Conservation (phyloP, 2,113 vertebrate genomes). For the Mormyrus iriodes region DNA sequence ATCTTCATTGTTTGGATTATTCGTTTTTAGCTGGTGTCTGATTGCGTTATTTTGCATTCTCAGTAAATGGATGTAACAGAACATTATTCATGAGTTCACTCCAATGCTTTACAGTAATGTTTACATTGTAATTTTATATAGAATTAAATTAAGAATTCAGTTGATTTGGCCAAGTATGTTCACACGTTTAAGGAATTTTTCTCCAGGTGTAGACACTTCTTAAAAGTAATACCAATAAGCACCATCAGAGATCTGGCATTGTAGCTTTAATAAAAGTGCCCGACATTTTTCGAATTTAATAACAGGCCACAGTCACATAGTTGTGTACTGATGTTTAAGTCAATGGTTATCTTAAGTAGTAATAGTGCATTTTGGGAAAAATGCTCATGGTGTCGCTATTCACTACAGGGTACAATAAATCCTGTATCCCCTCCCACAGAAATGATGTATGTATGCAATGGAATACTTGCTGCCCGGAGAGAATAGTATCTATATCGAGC, state of each 20-base stretch:
- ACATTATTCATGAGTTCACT: not conserved
- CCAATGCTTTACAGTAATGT: not conserved
- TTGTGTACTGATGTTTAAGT: not conserved
- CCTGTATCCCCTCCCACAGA: not conserved
- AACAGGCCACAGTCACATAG: not conserved
- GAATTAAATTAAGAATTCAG: not conserved
- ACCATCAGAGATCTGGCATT: not conserved
- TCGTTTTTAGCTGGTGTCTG: not conserved
- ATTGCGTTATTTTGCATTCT: not conserved
- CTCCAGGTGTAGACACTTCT: not conserved
- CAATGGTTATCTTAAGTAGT: not conserved
- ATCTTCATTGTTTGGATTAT: not conserved
- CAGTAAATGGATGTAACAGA: not conserved
- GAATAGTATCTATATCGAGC: not conserved
- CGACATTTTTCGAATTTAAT: not conserved
- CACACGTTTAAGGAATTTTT: not conserved
- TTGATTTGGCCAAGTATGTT: not conserved
- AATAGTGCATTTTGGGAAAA: not conserved
- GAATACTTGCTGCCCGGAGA: not conserved
- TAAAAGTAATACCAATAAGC: not conserved
- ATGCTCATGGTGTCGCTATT: conserved; percentile 5
- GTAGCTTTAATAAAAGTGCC: not conserved
- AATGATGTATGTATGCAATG: not conserved
- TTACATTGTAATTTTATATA: not conserved
- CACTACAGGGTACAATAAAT: not conserved